Conservation (phyloP, 2,888 invertebrate species). For the Megaustenia siamemsis region DNA sequence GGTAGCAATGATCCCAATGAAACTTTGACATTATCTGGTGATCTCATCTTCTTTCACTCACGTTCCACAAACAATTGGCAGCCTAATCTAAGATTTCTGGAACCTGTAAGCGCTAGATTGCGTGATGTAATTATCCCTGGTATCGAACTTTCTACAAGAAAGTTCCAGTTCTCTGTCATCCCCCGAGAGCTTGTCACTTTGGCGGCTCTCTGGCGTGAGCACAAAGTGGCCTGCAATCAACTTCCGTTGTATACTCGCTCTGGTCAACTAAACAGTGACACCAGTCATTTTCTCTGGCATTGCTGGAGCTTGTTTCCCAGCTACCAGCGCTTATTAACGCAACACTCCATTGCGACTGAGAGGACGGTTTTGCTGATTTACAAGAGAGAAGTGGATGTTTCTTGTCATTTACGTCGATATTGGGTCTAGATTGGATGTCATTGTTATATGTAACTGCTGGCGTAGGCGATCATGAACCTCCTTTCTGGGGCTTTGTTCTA, state of each 20-base stretch:
- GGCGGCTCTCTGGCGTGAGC: neutral
- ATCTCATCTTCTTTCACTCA: neutral
- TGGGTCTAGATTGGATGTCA: too few relatives aligned
- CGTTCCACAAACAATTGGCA: neutral
- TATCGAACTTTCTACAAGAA: neutral
- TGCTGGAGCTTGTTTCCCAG: neutral
- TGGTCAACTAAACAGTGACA: neutral
- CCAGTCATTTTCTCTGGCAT: neutral
- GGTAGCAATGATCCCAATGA: too few relatives aligned
- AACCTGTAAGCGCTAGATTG: neutral
- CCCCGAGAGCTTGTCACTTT: neutral
- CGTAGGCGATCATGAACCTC: too few relatives aligned
- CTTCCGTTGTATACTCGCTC: neutral
- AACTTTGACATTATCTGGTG: neutral
- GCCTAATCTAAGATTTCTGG: neutral
- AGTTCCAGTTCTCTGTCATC: neutral
- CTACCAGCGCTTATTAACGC: neutral
- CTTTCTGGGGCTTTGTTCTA: too few relatives aligned
- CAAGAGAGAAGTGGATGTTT: too few relatives aligned
- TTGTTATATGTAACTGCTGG: too few relatives aligned
- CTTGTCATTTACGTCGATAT: too few relatives aligned
- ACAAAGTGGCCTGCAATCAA: neutral
- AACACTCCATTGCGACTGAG: too few relatives aligned
- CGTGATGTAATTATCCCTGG: slow-evolving; percentile 10
- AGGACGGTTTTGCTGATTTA: too few relatives aligned